A percentile compares a stretch with the other conserved stretches of the same genome.
phyloP scores from a whole-genome alignment of 2,888 invertebrate species.

The Tipula confusa region DNA sequence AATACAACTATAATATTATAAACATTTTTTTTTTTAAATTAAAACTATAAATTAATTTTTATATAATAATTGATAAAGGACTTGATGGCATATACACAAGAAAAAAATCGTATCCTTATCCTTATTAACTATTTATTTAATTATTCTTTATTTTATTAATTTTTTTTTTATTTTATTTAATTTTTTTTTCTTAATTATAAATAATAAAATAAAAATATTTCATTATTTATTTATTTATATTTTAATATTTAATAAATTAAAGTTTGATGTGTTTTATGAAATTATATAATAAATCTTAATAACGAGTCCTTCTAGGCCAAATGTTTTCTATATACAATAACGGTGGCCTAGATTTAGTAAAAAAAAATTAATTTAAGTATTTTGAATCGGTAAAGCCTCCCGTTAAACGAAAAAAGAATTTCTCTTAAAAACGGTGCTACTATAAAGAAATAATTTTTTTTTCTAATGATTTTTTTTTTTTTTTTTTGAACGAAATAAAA shows the following conservation, averaged over 20 bases:
- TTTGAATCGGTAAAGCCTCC: constrained; percentile 20
- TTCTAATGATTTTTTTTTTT: no score
- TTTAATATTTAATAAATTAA: background rate
- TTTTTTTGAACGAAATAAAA: no score
- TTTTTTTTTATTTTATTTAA: no score
- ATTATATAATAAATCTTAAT: background rate
- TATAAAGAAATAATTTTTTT: background rate
- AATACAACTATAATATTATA: background rate
- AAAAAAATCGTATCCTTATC: constrained; percentile 50
- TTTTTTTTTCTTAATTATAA: no score
- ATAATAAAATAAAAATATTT: background rate
- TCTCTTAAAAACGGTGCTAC: constrained; percentile 13
- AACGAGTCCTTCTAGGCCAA: background rate
- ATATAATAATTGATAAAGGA: background rate
- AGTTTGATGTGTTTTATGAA: background rate
- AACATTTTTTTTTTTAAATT: no score
- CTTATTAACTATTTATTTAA: constrained; percentile 46
- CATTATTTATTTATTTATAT: background rate
- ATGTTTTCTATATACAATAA: constrained; percentile 15
- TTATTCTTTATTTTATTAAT: background rate
- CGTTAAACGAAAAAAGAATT: constrained; percentile 4
- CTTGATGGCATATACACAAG: constrained; percentile 48
- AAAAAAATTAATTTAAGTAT: background rate
- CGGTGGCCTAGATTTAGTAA: background rate
- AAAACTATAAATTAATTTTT: background rate